Percentiles rank a stretch among this genome's conserved stretches.
These are phyloP conservation scores for Eleutherodactylus coqui DNA, from an alignment of 2,797 vertebrate genomes.

Conservation along the genomic window DNA sequence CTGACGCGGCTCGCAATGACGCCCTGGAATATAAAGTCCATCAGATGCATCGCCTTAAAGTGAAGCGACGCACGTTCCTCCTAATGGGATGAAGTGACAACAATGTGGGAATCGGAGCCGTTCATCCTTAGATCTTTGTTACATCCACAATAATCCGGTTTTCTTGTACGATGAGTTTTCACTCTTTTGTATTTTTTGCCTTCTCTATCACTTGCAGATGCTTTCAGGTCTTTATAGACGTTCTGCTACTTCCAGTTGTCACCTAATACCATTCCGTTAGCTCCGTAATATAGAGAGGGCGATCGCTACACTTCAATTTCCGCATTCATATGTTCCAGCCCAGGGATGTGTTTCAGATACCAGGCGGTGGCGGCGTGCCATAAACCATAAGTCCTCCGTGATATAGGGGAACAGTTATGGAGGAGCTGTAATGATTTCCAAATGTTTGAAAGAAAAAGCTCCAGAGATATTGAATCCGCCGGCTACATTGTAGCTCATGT, in stretches of 20 bases:
- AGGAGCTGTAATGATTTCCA: slow-evolving; percentile 58
- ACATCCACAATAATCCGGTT: neutral
- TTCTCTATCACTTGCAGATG: slow-evolving; percentile 53
- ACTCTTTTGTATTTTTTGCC: neutral
- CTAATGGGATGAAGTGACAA: neutral
- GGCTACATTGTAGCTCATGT: slow-evolving; percentile 5
- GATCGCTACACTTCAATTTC: slow-evolving; percentile 56
- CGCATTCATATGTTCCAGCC: slow-evolving; percentile 47
- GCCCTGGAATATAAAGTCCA: no score
- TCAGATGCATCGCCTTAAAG: neutral
- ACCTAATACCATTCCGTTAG: slow-evolving; percentile 58
- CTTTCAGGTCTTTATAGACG: slow-evolving; percentile 40
- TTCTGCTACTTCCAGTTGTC: slow-evolving; percentile 57
- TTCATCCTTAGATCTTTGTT: neutral
- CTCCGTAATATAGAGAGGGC: slow-evolving; percentile 49
- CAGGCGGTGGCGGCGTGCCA: slow-evolving; percentile 56
- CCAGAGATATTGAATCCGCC: slow-evolving; percentile 36
- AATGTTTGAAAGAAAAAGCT: slow-evolving; percentile 50
- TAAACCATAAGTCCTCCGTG: slow-evolving; percentile 56
- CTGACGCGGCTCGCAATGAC: no score
- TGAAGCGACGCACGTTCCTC: neutral
- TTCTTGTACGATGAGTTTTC: neutral
- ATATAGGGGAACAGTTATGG: slow-evolving; percentile 57
- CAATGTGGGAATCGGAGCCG: neutral
- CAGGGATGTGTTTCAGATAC: slow-evolving; percentile 58